Percentiles rank a stretch among this genome's conserved stretches.
phyloP scores from a whole-genome alignment of 2,888 invertebrate genomes.

The Endotricha flammealis region DNA sequence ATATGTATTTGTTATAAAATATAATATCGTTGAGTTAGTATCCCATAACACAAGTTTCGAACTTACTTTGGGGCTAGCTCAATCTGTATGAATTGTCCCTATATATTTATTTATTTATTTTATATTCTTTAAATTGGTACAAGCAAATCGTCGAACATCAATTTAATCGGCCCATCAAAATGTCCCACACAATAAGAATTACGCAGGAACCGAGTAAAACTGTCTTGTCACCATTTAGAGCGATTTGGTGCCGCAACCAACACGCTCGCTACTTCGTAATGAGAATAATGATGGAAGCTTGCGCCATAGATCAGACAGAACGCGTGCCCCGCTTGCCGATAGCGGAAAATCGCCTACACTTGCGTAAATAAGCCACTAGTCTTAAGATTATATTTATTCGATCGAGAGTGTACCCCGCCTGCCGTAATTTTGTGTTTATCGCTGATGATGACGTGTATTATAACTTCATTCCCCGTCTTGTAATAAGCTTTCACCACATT shows the following conservation, averaged over 20 bases:
- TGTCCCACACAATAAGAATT: slow-evolving; percentile 15
- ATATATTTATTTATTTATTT: too few species aligned
- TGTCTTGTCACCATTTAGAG: slow-evolving; percentile 44
- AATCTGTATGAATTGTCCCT: too few species aligned
- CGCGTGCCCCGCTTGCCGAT: slow-evolving; percentile 61
- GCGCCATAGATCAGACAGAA: slow-evolving; percentile 54
- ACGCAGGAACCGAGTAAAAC: slow-evolving; percentile 35
- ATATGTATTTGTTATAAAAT: too few species aligned
- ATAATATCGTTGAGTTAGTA: too few species aligned
- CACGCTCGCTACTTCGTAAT: slow-evolving; percentile 51
- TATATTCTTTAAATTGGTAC: too few species aligned
- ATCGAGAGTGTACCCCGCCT: slow-evolving; percentile 29
- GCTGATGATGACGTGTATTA: slow-evolving; percentile 13
- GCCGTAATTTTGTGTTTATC: slow-evolving; percentile 27
- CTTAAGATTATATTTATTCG: slow-evolving; percentile 38
- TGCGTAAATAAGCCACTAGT: slow-evolving; percentile 60
- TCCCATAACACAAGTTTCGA: too few species aligned
- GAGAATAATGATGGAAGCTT: slow-evolving; percentile 70
- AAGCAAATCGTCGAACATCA: neutral
- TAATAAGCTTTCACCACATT: slow-evolving; percentile 5
- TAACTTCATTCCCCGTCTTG: slow-evolving; percentile 1
- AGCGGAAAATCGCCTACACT: slow-evolving; percentile 61
- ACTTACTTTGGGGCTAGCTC: too few species aligned
- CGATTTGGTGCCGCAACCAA: slow-evolving; percentile 44
- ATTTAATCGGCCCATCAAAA: neutral